A percentile compares a stretch with the other conserved stretches of the same genome.
phyloP scores from a whole-genome alignment of 2,888 invertebrate species.

The Sminthurinus aureus region DNA sequence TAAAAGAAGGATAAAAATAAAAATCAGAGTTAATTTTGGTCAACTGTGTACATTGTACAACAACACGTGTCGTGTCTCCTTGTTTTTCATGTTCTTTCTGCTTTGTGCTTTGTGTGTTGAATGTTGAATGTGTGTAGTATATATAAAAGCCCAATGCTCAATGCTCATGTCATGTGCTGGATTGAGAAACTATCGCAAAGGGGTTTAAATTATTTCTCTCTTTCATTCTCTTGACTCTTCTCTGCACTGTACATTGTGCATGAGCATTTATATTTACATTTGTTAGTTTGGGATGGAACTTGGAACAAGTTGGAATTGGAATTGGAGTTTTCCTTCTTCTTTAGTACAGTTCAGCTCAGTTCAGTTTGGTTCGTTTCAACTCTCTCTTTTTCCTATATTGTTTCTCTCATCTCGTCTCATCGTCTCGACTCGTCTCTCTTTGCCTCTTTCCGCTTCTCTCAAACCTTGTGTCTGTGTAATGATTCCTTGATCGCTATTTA shows the following conservation, averaged over 20 bases:
- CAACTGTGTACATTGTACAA: constrained; percentile 26
- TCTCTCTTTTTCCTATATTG: too few species aligned
- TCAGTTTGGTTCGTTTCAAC: too few species aligned
- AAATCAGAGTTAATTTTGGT: constrained; percentile 3
- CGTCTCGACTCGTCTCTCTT: background rate
- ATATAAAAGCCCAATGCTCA: too few species aligned
- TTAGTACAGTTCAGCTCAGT: too few species aligned
- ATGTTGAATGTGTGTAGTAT: too few species aligned
- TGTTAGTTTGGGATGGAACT: too few species aligned
- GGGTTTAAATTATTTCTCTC: constrained; percentile 29
- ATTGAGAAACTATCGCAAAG: constrained; percentile 30
- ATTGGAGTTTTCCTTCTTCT: too few species aligned
- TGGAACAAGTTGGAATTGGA: too few species aligned
- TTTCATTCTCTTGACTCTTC: constrained; percentile 31
- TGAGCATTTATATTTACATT: too few species aligned
- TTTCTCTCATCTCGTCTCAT: constrained; percentile 15
- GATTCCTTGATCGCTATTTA: constrained; percentile 45
- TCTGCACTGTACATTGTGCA: background rate
- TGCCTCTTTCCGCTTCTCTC: background rate
- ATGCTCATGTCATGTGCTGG: background rate
- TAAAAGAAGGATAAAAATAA: background rate
- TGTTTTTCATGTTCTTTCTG: too few species aligned
- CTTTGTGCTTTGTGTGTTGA: too few species aligned
- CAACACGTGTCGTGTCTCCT: constrained; percentile 21
- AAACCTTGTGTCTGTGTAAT: constrained; percentile 11